Evolutionary conservation across 2,113 vertebrate genomes (phyloP), one percentile per base, ranked within the genome.

Genomic region (Hypanus sabinus): DNA sequence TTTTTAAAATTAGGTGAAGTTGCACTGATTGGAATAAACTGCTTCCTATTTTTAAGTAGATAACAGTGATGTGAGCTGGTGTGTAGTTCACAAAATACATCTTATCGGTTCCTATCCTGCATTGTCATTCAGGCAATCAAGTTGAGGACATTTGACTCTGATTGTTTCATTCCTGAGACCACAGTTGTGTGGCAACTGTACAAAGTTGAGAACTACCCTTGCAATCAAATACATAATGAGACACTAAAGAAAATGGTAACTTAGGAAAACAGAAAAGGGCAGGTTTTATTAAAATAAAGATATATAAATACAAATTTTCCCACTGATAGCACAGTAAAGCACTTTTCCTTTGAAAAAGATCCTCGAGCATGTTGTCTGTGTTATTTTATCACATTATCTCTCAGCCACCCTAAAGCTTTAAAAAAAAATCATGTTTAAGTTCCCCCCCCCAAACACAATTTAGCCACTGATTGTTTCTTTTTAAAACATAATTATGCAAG

Each of bases 241-340:
- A 55, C 68, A 46, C 10, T 55, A 2, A 93, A 93, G 20, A 27
- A 73, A 46, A 75, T 65, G n/a, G 70, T 75, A 93, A 55, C 38
- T 71, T 93, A n/a, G 36, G 68, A 75, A 75, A 10, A 30, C 12
- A 55, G 70, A 55, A 55, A 27, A 30, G 68, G 70, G 36, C 90
- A 75, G 90, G 68, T 73, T 93, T 93, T 75, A 65, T 93, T 27
- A 93, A 93, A 71, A 93, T 73, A 93, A 93, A 93, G 91, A 55
- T 93, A 71, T 75, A 93, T 93, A 93, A 93, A 93, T 93, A 93
- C 68, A 92, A 20, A 93, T 27, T 46, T 93, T 93, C 38, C 91
- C 70, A 71, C 24, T 93, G 68, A 75, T 65, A 18, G 68, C 65
- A 93, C 68, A 93, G 90, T 73, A 55, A 93, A 70, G 70, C 33